Base-by-base conservation (phyloP, 2,113 vertebrate species). In the Vombatus ursinus region DNA sequence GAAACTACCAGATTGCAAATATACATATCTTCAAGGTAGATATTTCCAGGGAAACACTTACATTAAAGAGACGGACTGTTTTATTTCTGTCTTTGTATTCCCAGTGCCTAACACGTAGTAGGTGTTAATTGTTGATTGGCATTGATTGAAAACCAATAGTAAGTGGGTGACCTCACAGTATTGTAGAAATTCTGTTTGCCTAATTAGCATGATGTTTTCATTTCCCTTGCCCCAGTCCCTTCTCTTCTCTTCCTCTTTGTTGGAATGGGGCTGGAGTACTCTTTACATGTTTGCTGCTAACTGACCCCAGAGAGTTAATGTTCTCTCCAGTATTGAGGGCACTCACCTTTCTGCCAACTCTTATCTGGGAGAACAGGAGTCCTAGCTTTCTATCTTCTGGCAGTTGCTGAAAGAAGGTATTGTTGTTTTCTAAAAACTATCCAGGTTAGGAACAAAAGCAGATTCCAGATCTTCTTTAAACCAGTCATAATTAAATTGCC, bases 331-430 rank as follows among this genome's bases (percentile, higher is more conserved):
- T 97, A 98, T 97, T 92, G 98, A 97, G 91, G 97, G 97, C 98
- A 93, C 97, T 93, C 98, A 95, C 97, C 96, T 97, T 77, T 37
- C 98, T 98, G 98, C 97, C 98, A 97, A 96, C 84, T 93, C 98
- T 98, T 98, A 98, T 98, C 98, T 96, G 96, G 96, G 97, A 93
- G 92, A 97, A 97, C 91, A 95, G 94, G 95, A 97, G 96, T 48
- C 37, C 95, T 96, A n/a, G 95, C 94, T 98, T 97, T 61, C 97
- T 50, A 53, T 92, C 49, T 50, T 61, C 93, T 97, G 91, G 54
- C 97, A 98, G 50, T 26, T 97, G 97, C 98, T 99, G 98, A 99
- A 99, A 98, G 98, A 97, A 98, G 95, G 92, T 61, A 98, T 98
- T 99, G 98, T 99, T 99, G 98, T 96, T 96, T 95, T 96, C 91